Base-by-base conservation (phyloP, 2,888 invertebrate genomes). In the Anagyrus pseudococci region DNA sequence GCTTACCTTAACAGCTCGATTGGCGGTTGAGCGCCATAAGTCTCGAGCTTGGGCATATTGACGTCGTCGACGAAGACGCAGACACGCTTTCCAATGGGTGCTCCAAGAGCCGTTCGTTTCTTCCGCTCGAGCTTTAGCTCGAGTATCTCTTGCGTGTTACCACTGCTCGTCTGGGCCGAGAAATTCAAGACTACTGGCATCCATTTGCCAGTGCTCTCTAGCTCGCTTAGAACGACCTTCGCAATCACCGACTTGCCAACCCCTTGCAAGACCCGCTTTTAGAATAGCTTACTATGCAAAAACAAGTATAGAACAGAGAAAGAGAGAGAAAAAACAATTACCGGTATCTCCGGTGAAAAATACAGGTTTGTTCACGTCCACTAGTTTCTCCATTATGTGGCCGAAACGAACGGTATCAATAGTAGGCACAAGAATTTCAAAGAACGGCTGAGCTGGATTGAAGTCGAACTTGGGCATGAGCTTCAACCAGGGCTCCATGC, bases 171-270 rank as follows among this genome's bases (percentile, higher is more conserved):
- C 83, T 96, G 95, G 0, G 96, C 95, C 0, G 95, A 95, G 81
- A 96, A 96, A 76, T 94, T 95, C 62, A 96, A 83, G 67, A 90
- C 88, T 0, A 91, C 86, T 0, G 94, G 91, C 23, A 93, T 86
- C 74, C 88, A 91, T 46, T 83, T 79, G 0, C 86, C 87, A 1
- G 85, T 83, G 0, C 81, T 73, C 6, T 86, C 80, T 73, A 95
- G 85, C 47, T 83, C 85, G 58, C 87, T 88, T 47, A 96, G 82
- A 1, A 89, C 87, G 53, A 88, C 87, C 73, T 91, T 88, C 0
- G 93, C 93, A 58, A 95, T 87, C 3, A 93, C 90, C 0, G 95
- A 93, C 84, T 96, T 96, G 17, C 95, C 96, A 40, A 94, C 94
- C 64, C 96, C 93, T 89, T 72, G 7, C n/a, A n/a, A n/a, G 10